These are phyloP conservation scores for Catharus fuscescens DNA, from an alignment of 2,113 vertebrate genomes.

Conservation along the genomic window DNA sequence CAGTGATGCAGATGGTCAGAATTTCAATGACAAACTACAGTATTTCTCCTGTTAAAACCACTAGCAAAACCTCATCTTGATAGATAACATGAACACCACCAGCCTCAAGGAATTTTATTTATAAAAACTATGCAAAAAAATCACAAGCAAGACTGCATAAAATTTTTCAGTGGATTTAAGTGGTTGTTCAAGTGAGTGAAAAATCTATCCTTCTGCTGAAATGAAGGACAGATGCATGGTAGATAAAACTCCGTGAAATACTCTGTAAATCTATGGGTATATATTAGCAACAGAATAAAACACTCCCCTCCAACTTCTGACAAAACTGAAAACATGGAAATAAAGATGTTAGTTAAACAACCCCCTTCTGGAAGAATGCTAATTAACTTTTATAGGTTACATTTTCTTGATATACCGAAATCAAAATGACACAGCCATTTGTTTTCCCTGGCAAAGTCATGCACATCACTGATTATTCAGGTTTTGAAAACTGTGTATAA, in stretches of 20 bases:
- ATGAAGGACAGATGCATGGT: background rate
- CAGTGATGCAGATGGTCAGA: accelerated
- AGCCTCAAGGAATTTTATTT: background rate
- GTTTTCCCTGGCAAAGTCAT: constrained; percentile 70
- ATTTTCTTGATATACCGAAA: constrained; percentile 63
- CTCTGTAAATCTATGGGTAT: constrained; percentile 53
- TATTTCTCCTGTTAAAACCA: background rate
- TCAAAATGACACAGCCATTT: constrained; percentile 70
- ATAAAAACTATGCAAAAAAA: background rate
- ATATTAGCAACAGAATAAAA: constrained; percentile 50
- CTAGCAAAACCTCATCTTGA: background rate
- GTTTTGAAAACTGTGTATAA: constrained; percentile 68
- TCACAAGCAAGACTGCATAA: background rate
- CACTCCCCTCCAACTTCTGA: constrained; percentile 51
- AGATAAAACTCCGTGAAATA: constrained; percentile 1
- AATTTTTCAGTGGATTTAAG: background rate
- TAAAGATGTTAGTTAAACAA: constrained; percentile 60
- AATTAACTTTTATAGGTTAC: constrained; percentile 70
- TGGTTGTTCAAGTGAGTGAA: background rate
- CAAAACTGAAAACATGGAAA: constrained; percentile 61
- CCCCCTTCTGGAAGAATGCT: constrained; percentile 62
- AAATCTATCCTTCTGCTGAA: background rate
- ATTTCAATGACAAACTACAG: background rate
- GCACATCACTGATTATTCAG: constrained; percentile 68
- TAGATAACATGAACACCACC: background rate